Percentiles rank a stretch among this genome's conserved stretches.
phyloP scores from a whole-genome alignment of 2,113 vertebrate genomes.

The Lynx canadensis region DNA sequence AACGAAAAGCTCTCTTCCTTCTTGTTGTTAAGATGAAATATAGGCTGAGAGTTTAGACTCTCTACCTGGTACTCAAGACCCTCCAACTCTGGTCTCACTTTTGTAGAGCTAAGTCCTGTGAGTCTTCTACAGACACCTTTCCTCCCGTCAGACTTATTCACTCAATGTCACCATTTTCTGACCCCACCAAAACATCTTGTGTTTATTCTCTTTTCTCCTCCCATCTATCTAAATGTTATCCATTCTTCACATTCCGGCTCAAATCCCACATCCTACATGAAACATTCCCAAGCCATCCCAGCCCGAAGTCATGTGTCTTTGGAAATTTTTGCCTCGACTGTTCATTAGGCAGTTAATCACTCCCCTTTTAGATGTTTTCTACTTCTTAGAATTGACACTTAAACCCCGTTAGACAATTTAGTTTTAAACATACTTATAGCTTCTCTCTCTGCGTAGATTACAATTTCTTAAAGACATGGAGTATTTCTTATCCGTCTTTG shows the following conservation, averaged over 20 bases:
- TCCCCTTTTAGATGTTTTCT: background rate
- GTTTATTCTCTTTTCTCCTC: background rate
- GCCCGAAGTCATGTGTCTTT: background rate
- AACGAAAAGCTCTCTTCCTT: background rate
- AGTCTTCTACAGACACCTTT: background rate
- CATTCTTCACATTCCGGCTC: constrained; percentile 49
- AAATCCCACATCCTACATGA: background rate
- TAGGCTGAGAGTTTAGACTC: background rate
- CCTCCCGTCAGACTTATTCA: background rate
- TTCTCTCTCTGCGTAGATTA: background rate
- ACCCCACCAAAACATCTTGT: background rate
- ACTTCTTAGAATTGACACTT: background rate
- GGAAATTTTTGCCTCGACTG: background rate
- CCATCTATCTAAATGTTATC: background rate
- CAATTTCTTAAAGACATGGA: constrained; percentile 15
- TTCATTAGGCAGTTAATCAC: background rate
- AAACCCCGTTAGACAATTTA: background rate
- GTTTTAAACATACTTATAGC: background rate
- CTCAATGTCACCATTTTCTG: background rate
- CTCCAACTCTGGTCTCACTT: background rate
- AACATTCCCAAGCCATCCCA: background rate
- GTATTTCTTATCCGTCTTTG: background rate
- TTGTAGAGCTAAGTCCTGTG: background rate
- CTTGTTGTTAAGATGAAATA: background rate
- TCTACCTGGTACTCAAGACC: background rate